Evolutionary conservation across 2,113 vertebrate species (phyloP).

Genomic region (Brachypodius melanocephalos): DNA sequence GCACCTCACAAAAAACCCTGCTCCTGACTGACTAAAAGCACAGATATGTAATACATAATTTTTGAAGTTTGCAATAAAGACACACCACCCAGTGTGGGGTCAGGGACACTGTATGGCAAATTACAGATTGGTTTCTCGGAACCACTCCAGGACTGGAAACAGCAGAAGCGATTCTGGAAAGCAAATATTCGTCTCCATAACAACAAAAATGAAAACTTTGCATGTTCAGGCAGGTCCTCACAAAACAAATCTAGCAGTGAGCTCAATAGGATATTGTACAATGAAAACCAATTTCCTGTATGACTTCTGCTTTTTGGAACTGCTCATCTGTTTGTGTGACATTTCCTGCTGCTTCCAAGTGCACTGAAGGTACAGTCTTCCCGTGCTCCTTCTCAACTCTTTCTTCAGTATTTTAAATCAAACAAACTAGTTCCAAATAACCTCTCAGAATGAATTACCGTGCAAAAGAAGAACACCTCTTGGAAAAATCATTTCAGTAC

Average conservation of each 20-base stretch:
- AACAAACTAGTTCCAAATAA: not conserved
- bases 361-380: accelerated
- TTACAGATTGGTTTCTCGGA: not conserved
- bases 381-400: not conserved
- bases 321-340: not conserved
- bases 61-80: not conserved
- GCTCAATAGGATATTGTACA: not conserved
- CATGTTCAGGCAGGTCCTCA: not conserved
- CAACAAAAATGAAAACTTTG: not conserved
- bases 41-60: not conserved
- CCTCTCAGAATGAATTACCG: not conserved
- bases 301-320: not conserved
- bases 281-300: not conserved
- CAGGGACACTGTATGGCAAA: not conserved
- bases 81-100: not conserved
- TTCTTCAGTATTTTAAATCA: not conserved
- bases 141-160: not conserved
- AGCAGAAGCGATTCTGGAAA: not conserved
- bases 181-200: not conserved
- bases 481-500: not conserved
- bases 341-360: not conserved
- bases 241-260: not conserved
- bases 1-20: not conserved
- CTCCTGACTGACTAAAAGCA: not conserved
- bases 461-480: not conserved